These are phyloP conservation scores for Hippocampus zosterae DNA, from an alignment of 2,113 vertebrate species.

Conservation along the genomic window DNA sequence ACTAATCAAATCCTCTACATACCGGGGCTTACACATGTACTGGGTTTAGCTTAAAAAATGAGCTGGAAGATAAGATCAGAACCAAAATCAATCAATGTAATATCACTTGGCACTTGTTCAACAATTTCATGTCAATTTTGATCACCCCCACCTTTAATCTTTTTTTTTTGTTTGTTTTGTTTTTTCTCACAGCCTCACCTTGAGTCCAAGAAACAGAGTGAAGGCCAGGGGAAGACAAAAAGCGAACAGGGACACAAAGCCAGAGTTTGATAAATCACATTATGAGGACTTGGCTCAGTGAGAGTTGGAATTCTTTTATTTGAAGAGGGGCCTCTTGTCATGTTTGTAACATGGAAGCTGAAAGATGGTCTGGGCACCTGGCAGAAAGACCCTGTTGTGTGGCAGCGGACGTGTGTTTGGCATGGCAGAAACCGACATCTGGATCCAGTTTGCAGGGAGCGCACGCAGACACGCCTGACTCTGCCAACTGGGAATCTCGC, in stretches of 20 bases:
- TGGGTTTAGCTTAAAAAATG: constrained; percentile 1
- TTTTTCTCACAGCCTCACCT: neutral
- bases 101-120: constrained; percentile 1
- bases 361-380: constrained; percentile 51
- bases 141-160: constrained; percentile 16
- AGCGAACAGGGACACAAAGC: constrained; percentile 46
- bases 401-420: constrained; percentile 52
- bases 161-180: neutral
- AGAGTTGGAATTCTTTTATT: constrained; percentile 52
- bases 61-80: constrained; percentile 10
- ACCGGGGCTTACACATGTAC: constrained; percentile 13
- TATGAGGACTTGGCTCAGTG: constrained; percentile 31
- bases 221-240: constrained; percentile 46
- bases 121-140: constrained; percentile 13
- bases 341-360: constrained; percentile 51
- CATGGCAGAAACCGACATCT: constrained; percentile 69
- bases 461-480: constrained; percentile 59
- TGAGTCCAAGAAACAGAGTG: constrained; percentile 30
- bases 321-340: constrained; percentile 49
- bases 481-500: constrained; percentile 67
- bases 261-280: constrained; percentile 59
- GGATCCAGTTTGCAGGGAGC: constrained; percentile 73
- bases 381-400: constrained; percentile 64
- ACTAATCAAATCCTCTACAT: constrained; percentile 22
- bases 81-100: constrained; percentile 5